Evolutionary conservation across 2,797 vertebrate species (phyloP).

Genomic region (Danio tinwini): DNA sequence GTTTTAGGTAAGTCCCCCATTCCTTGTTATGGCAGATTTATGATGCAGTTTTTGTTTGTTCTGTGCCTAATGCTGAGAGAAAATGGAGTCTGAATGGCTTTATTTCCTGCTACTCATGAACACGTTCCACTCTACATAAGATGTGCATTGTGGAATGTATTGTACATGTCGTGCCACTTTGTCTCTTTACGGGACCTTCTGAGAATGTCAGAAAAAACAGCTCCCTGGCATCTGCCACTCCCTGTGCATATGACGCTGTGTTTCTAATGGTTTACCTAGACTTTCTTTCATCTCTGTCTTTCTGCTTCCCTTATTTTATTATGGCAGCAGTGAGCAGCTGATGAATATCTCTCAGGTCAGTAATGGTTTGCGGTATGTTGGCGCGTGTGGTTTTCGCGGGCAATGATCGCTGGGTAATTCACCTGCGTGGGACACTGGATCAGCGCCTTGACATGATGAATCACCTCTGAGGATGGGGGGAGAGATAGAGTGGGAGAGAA

Average conservation of each 20-base stretch:
- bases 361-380: conserved; percentile 37
- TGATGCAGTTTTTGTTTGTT: conserved; percentile 9
- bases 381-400: conserved; percentile 21
- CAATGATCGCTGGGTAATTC: conserved; percentile 51
- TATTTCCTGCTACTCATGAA: not conserved
- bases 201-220: conserved; percentile 29
- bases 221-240: conserved; percentile 33
- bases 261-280: conserved; percentile 45
- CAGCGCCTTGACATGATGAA: conserved; percentile 50
- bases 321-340: conserved; percentile 59
- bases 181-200: conserved; percentile 17
- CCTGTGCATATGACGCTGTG: conserved; percentile 59
- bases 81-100: not conserved
- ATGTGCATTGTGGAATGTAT: not conserved
- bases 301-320: conserved; percentile 10
- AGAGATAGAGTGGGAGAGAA: conserved; percentile 22
- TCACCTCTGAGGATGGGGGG: conserved; percentile 45
- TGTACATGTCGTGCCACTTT: conserved; percentile 21
- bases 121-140: not conserved
- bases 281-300: conserved; percentile 2
- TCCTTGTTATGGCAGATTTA: not conserved
- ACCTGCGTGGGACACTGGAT: conserved; percentile 46
- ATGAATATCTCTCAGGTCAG: conserved; percentile 62
- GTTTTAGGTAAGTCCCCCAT: not conserved
- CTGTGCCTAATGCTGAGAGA: not conserved